Evolutionary conservation across 2,113 vertebrate genomes (phyloP), one percentile per base, ranked within the genome.

Genomic region (Bettongia penicillata): DNA sequence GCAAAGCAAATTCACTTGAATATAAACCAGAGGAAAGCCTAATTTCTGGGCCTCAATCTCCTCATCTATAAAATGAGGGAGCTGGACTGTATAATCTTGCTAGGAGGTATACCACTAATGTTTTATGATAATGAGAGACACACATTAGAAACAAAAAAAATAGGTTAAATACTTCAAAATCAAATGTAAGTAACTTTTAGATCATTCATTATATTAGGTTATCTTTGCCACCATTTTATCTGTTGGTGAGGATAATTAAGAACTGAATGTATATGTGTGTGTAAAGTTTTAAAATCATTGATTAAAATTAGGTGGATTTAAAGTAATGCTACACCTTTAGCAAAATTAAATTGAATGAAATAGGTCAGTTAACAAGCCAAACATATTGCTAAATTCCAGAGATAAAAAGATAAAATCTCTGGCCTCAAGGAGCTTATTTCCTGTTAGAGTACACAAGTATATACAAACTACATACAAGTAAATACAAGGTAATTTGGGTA

Each of bases 151-250:
- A 68, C 90, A 51, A 94, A 91, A 57, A 91, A 43, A 77, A n/a
- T 7, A 51, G 91, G 84, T 90, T 26, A 93, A 95, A 96, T 8
- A 94, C 53, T 90, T 53, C 91, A 93, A 97, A 97, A 77, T 11
- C 92, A 97, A 95, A 93, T 77, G 89, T 77, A 95, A 96, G 94
- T 91, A 11, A 95, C 89, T 89, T 90, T 31, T 25, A 1, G 23
- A 25, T 93, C 61, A 91, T 23, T 53, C 49, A 28, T 91, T 51
- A 89, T 90, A 53, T 68, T 90, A 50, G 37, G 93, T 93, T 12
- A 48, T 5, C 91, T 3, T 48, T 92, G 91, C 94, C 92, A n/a
- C 43, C 5, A 94, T 91, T 22, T 68, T 47, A 57, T 95, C 90
- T 61, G 47, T 93, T 95, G 47, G 89, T 77, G 94, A 94, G 12